Percentiles rank a stretch among this genome's conserved stretches.
Conservation (phyloP, 2,888 invertebrate genomes). For the Eupeodes latifasciatus region DNA sequence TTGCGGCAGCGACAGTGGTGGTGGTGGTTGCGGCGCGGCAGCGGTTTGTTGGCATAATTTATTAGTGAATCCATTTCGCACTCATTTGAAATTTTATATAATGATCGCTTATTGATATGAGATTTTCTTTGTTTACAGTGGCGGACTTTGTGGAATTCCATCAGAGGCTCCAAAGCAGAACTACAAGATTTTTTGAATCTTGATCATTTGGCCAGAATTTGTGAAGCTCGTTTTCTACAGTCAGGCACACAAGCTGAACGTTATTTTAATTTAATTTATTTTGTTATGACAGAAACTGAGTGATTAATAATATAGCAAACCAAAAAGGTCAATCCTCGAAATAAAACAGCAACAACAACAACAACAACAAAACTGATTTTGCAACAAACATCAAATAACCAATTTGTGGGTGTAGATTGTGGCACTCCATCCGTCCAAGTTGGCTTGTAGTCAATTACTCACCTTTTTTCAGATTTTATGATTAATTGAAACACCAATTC, state of each 20-base stretch:
- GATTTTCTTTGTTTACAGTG: conserved; percentile 6
- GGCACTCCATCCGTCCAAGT: conserved; percentile 71
- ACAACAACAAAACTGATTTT: conserved; percentile 17
- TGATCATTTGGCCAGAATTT: too few relatives aligned
- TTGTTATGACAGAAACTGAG: conserved; percentile 72
- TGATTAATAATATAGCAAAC: conserved; percentile 63
- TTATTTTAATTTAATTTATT: neutral
- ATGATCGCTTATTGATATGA: conserved; percentile 63
- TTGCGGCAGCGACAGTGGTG: conserved; percentile 13
- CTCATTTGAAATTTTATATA: conserved; percentile 69
- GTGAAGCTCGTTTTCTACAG: neutral
- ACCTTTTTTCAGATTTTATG: conserved; percentile 71
- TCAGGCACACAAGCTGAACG: neutral
- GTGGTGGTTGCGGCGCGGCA: conserved; percentile 18
- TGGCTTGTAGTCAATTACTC: conserved; percentile 75
- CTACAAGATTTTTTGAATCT: neutral
- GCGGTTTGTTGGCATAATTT: conserved; percentile 73
- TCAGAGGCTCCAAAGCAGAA: neutral
- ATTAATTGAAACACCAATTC: conserved; percentile 68
- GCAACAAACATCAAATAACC: conserved; percentile 52
- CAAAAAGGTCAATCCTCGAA: conserved; percentile 47
- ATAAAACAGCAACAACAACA: neutral
- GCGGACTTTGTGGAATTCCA: neutral
- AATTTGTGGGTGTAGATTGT: conserved; percentile 75
- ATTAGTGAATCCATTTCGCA: conserved; percentile 75